phyloP scores from a whole-genome alignment of 2,888 invertebrate genomes.

The Cacoxenus indagator region DNA sequence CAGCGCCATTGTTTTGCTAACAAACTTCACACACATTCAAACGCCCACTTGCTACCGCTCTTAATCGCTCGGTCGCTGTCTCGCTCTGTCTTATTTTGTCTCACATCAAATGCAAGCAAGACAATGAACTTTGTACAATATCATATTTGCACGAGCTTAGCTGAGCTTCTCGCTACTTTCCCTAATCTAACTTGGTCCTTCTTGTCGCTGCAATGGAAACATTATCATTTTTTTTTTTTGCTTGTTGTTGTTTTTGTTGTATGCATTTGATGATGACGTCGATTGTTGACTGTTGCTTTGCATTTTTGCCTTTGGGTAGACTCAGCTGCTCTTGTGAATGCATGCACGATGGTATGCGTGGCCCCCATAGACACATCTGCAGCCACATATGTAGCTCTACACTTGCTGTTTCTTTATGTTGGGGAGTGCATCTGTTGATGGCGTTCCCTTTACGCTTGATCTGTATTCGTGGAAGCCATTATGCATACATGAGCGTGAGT shows the following conservation, averaged over 20 bases:
- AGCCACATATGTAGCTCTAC: neutral
- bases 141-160: conserved; percentile 8
- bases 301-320: neutral
- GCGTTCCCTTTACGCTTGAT: neutral
- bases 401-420: neutral
- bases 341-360: neutral
- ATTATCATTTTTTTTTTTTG: too few species aligned
- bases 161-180: neutral
- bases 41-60: neutral
- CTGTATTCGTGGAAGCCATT: neutral
- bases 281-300: conserved; percentile 44
- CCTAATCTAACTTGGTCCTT: neutral
- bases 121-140: conserved; percentile 45
- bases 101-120: conserved; percentile 28
- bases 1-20: conserved; percentile 4
- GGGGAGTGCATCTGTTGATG: neutral
- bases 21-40: neutral
- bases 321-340: too few species aligned
- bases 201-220: neutral
- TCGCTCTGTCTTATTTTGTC: conserved; percentile 2
- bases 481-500: too few species aligned
- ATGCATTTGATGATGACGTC: conserved; percentile 49
- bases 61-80: neutral
- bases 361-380: neutral
- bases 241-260: conserved; percentile 24